A percentile compares a stretch with the other conserved stretches of the same genome.
phyloP scores from a whole-genome alignment of 2,797 vertebrate genomes.

The Trichosurus vulpecula region DNA sequence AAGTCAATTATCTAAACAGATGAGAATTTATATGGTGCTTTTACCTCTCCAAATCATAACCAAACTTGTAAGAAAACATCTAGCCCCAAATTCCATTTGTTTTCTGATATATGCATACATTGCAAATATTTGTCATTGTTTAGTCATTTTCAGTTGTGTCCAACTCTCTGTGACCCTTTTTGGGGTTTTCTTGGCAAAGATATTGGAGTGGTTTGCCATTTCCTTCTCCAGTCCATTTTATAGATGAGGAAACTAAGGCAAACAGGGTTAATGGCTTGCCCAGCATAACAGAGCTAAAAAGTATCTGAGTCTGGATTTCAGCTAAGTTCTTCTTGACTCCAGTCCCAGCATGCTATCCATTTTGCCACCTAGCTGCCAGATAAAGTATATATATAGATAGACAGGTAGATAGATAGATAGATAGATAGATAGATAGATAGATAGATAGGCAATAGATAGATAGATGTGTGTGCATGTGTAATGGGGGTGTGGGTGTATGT shows the following conservation, averaged over 20 bases:
- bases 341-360: neutral
- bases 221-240: neutral
- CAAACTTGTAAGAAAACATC: neutral
- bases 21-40: rapidly evolving
- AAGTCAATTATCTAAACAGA: neutral
- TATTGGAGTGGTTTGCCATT: neutral
- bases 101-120: neutral
- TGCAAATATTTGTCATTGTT: neutral
- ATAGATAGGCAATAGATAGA: no score
- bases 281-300: neutral
- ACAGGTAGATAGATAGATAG: no score
- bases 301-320: neutral
- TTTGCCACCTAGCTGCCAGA: neutral
- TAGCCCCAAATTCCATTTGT: neutral
- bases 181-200: neutral
- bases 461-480: neutral
- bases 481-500: neutral
- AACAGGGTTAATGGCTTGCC: neutral
- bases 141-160: neutral
- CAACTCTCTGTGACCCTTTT: neutral
- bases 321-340: neutral
- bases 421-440: neutral
- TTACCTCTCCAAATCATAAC: neutral
- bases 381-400: neutral
- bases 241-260: neutral